Conservation (phyloP, 2,113 vertebrate species). For the Acanthochromis polyacanthus region DNA sequence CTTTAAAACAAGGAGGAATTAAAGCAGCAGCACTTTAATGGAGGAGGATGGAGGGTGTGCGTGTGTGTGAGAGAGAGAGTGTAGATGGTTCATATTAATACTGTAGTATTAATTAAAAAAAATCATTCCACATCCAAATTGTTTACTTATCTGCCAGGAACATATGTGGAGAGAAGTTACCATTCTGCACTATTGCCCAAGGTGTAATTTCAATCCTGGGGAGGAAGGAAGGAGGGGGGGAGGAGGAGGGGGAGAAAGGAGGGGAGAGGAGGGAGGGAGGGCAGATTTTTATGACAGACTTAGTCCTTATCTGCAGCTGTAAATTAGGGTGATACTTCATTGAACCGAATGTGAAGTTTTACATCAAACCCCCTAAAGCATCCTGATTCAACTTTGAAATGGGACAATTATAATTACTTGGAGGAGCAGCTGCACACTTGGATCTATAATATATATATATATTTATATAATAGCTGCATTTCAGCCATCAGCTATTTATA, state of each 20-base stretch:
- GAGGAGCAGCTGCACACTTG: constrained; percentile 56
- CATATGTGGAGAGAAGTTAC: constrained; percentile 97
- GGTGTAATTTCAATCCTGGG: constrained; percentile 91
- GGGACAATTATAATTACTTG: constrained; percentile 86
- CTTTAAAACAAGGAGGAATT: constrained; percentile 2
- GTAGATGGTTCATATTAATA: constrained; percentile 85
- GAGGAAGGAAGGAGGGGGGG: constrained; percentile 41
- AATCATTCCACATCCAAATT: constrained; percentile 98
- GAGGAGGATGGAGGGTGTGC: constrained; percentile 89
- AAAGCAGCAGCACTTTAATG: constrained; percentile 56
- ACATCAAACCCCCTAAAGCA: constrained; percentile 89
- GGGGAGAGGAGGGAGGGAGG: constrained; percentile 29
- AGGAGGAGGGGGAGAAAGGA: constrained; percentile 30
- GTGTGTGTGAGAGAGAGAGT: constrained; percentile 58
- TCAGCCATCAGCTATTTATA: neutral
- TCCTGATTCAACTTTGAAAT: constrained; percentile 91
- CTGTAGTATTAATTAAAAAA: constrained; percentile 98
- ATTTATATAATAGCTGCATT: neutral
- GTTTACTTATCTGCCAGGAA: constrained; percentile 99
- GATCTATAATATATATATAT: too few relatives aligned
- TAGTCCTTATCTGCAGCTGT: constrained; percentile 93
- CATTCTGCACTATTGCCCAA: constrained; percentile 98
- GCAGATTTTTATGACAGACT: constrained; percentile 91
- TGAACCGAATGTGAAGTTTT: constrained; percentile 94
- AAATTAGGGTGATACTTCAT: constrained; percentile 97